Evolutionary conservation across 2,113 vertebrate genomes (phyloP).

Genomic region (Hypocryptadius cinnamomeus): DNA sequence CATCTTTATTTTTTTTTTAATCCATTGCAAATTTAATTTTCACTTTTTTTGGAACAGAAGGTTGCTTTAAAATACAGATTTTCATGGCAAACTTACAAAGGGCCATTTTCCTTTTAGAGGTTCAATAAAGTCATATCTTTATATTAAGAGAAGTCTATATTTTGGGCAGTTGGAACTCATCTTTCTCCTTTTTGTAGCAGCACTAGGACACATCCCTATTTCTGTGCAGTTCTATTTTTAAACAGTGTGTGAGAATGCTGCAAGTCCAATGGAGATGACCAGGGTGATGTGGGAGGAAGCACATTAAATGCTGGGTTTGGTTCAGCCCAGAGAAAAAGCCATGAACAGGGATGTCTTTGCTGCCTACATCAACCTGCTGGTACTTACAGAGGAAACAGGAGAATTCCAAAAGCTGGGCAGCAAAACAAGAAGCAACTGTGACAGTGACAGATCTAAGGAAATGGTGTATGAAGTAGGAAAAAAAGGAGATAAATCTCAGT

Average conservation of each 20-base stretch:
- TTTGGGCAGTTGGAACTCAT: background rate
- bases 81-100: background rate
- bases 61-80: background rate
- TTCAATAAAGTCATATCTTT: background rate
- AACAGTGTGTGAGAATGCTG: background rate
- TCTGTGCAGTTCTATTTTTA: background rate
- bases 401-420: background rate
- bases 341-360: rapidly evolving
- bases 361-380: background rate
- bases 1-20: background rate
- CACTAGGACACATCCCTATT: background rate
- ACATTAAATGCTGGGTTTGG: background rate
- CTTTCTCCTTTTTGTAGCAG: background rate
- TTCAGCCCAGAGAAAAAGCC: background rate
- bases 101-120: background rate
- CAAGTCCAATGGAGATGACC: background rate
- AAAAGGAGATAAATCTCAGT: background rate
- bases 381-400: background rate
- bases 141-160: background rate
- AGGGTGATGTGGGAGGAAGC: background rate
- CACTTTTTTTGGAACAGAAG: background rate
- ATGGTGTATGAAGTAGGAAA: rapidly evolving
- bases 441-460: background rate
- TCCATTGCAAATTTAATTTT: background rate
- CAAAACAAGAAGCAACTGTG: background rate